phyloP scores from a whole-genome alignment of 1,140 invertebrate genomes.

The Ladona fulva region DNA sequence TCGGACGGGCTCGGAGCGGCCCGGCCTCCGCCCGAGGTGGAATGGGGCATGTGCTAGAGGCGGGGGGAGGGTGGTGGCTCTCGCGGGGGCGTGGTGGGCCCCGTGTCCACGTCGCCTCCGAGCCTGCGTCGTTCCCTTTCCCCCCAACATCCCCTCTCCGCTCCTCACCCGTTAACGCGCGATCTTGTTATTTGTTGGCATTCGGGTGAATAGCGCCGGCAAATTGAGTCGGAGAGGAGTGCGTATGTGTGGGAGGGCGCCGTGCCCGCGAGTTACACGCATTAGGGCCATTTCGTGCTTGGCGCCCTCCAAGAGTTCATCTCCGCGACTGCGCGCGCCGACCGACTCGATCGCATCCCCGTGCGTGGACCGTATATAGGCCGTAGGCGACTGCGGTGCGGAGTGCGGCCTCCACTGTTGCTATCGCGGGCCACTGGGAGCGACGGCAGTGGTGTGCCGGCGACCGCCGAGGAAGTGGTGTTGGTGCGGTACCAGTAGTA shows the following conservation, averaged over 20 bases:
- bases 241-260: not conserved
- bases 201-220: not conserved
- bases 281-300: not conserved
- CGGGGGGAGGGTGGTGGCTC: not conserved
- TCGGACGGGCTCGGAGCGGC: not conserved
- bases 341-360: too few relatives aligned
- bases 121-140: not conserved
- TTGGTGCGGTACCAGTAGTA: too few relatives aligned
- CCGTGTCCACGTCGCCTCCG: not conserved
- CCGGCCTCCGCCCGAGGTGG: not conserved
- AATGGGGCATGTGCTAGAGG: not conserved
- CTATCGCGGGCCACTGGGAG: not conserved
- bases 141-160: not conserved
- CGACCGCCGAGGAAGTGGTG: not conserved
- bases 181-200: constrained; percentile 5
- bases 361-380: not conserved
- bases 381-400: not conserved
- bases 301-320: not conserved
- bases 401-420: not conserved
- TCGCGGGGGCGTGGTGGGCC: not conserved
- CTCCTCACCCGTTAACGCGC: not conserved
- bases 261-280: not conserved
- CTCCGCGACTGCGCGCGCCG: not conserved
- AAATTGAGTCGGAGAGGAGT: not conserved
- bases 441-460: not conserved